These are phyloP conservation scores for Phalanger gymnotis DNA, from an alignment of 2,797 vertebrate species.

Conservation along the genomic window DNA sequence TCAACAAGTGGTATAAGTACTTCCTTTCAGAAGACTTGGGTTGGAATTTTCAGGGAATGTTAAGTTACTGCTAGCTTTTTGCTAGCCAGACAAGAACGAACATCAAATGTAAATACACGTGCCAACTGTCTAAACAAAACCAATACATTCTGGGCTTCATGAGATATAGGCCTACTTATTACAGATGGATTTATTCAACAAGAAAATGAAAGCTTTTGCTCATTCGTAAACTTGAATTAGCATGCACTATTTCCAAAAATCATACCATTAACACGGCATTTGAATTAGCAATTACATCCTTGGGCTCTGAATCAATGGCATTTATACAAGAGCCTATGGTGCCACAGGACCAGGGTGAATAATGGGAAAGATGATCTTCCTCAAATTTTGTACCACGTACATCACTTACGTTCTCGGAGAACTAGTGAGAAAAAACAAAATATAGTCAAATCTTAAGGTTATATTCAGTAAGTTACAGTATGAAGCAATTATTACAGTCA, in stretches of 20 bases:
- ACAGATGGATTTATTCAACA: conserved; percentile 37
- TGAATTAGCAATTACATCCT: conserved; percentile 90
- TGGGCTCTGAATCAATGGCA: conserved; percentile 92
- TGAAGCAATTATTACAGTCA: conserved; percentile 33
- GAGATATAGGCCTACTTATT: conserved; percentile 51
- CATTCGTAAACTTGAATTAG: conserved; percentile 70
- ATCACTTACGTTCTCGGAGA: conserved; percentile 89
- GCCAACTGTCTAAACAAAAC: conserved; percentile 56
- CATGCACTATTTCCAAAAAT: conserved; percentile 69
- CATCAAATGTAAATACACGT: conserved; percentile 48
- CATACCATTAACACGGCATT: conserved; percentile 88
- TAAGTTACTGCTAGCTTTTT: conserved; percentile 36
- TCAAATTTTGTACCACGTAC: conserved; percentile 91
- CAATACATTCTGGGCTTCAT: conserved; percentile 49
- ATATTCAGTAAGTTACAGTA: conserved; percentile 50
- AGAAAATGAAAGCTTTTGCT: conserved; percentile 66
- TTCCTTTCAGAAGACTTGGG: conserved; percentile 46
- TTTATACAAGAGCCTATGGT: conserved; percentile 93
- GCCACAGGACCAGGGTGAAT: conserved; percentile 97
- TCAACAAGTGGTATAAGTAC: conserved; percentile 26
- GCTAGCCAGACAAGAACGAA: conserved; percentile 16
- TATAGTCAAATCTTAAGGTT: conserved; percentile 48
- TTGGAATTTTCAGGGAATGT: conserved; percentile 31
- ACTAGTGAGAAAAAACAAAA: conserved; percentile 83
- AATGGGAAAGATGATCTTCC: conserved; percentile 92